Conservation (phyloP, 2,797 vertebrate genomes). For the Chaetodon trifasciatus region DNA sequence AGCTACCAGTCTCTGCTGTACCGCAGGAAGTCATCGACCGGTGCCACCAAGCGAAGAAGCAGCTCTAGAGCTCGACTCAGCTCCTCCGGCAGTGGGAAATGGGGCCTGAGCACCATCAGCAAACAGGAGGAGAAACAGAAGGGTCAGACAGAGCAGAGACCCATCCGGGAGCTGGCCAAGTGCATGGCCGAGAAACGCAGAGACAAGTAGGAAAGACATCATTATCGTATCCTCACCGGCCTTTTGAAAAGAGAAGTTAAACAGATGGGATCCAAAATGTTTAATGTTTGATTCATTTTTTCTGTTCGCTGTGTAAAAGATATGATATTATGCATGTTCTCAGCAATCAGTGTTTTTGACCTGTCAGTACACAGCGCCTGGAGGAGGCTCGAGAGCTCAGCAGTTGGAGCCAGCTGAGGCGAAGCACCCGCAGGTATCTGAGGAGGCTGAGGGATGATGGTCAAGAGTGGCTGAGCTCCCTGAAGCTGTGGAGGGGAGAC, state of each 20-base stretch:
- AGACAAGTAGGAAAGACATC: conserved; percentile 81
- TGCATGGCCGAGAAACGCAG: conserved; percentile 89
- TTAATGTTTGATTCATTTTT: neutral
- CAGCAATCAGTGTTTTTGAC: neutral
- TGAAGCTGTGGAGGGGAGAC: conserved; percentile 92
- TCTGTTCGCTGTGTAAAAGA: neutral
- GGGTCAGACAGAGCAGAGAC: conserved; percentile 56
- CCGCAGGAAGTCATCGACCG: conserved; percentile 79
- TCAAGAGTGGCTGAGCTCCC: conserved; percentile 74
- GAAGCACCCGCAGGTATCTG: conserved; percentile 79
- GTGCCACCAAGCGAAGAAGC: conserved; percentile 71
- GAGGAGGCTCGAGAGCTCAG: conserved; percentile 69
- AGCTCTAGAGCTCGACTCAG: conserved; percentile 62
- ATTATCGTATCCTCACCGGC: too few relatives aligned
- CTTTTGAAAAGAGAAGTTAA: neutral
- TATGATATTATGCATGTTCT: neutral
- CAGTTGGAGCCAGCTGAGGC: conserved; percentile 87
- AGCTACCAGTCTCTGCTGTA: conserved; percentile 92
- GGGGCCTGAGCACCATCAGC: conserved; percentile 47
- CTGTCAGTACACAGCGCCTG: conserved; percentile 68
- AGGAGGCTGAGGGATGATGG: conserved; percentile 83
- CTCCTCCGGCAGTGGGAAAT: conserved; percentile 75
- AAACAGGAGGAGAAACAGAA: conserved; percentile 60
- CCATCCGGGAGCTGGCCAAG: conserved; percentile 78
- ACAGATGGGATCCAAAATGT: neutral